Evolutionary conservation across 2,888 invertebrate species (phyloP), one percentile per base, ranked within the genome.

Genomic region (Nemapogon koenigi): DNA sequence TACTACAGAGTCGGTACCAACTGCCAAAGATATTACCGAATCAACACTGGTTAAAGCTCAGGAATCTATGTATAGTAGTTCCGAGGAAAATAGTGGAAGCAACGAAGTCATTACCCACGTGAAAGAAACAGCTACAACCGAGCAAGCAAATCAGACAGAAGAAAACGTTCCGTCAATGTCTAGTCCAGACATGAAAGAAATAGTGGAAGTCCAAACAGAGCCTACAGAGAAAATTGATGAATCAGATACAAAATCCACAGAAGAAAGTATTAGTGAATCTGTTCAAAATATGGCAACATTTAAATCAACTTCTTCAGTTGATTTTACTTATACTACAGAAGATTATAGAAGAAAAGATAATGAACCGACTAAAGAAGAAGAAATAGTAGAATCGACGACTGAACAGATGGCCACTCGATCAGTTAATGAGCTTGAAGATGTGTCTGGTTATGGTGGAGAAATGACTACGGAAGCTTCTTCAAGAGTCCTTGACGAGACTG

Each of bases 71-170:
- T 51, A 51, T 30, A 62, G 49, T 37, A 52, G 51, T 29, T 58
- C 65, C 13, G 65, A 67, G 48, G 66, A 68, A 43, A 73, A 64
- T 39, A 75, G 65, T 39, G 59, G 59, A 7, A 71, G 69, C 36
- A 72, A 72, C 39, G 75, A 73, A 47, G 62, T 69, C 2, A 63
- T 68, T 38, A 54, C 52, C 38, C 52, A 61, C 48, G 52, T 57
- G 40, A 49, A 26, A 10, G 31, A 30, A 22, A 33, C 33, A 3
- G 19, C 33, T 13, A 16, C 17, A 33, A n/a, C n/a, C n/a, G n/a
- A n/a, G n/a, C 19, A 33, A 33, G 15, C 15, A 8, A 33, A 16
- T 19, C n/a, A 14, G 10, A 19, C 18, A 33, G 16, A 19, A 11
- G 18, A 33, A 4, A 19, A 33, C 13, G 33, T 33, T 10, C 18